phyloP scores from a whole-genome alignment of 2,888 invertebrate species.

The Machimus rusticus region DNA sequence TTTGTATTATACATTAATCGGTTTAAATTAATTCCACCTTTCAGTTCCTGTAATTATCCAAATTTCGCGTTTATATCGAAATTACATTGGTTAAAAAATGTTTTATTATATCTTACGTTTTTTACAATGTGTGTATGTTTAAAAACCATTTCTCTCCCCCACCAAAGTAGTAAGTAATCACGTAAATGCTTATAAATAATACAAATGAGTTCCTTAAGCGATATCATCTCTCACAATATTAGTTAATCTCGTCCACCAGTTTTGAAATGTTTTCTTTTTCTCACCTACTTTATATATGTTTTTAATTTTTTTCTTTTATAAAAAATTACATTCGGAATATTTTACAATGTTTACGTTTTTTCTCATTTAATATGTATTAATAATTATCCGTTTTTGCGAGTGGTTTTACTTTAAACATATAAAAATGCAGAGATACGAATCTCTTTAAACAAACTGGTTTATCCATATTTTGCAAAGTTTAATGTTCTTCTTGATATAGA shows the following conservation, averaged over 20 bases:
- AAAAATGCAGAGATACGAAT: neutral
- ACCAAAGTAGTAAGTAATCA: neutral
- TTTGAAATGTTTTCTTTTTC: neutral
- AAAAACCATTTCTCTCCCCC: neutral
- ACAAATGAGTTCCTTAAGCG: neutral
- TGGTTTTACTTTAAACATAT: neutral
- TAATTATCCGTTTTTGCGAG: constrained; percentile 10
- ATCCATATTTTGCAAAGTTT: neutral
- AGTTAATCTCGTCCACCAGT: neutral
- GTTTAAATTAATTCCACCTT: constrained; percentile 29
- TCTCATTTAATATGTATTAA: neutral
- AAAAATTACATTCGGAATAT: neutral
- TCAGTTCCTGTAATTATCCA: constrained; percentile 41
- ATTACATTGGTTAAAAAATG: neutral
- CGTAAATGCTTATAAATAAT: neutral
- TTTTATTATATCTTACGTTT: neutral
- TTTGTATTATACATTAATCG: constrained; percentile 2
- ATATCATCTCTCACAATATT: neutral
- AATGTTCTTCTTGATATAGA: neutral
- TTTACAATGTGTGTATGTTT: neutral
- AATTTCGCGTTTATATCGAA: neutral
- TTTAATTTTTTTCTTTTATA: neutral
- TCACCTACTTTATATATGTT: neutral
- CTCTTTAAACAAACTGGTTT: neutral
- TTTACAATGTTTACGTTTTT: neutral